These are phyloP conservation scores for Corvus moneduloides DNA, from an alignment of 2,113 vertebrate species.

Conservation along the genomic window DNA sequence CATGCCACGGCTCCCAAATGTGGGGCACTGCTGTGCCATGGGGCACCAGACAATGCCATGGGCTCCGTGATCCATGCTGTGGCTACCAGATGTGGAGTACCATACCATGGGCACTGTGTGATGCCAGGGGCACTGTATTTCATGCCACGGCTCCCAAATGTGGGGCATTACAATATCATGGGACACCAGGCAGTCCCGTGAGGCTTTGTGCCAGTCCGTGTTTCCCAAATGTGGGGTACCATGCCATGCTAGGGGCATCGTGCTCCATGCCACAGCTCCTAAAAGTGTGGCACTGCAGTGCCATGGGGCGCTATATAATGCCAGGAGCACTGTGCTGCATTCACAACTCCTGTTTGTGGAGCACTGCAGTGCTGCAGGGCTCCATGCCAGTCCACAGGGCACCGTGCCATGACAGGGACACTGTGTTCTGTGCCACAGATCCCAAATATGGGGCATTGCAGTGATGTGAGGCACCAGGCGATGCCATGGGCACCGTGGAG, in stretches of 20 bases:
- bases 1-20: background rate
- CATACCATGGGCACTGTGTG: background rate
- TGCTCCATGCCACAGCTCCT: background rate
- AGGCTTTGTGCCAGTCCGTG: fast-evolving
- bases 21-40: background rate
- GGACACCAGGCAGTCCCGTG: fast-evolving
- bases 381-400: background rate
- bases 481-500: fast-evolving
- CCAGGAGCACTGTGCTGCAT: background rate
- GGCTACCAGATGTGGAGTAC: background rate
- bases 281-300: background rate
- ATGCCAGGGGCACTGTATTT: background rate
- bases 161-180: background rate
- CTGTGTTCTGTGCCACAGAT: background rate
- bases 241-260: background rate
- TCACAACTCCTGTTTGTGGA: background rate
- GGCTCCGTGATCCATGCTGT: background rate
- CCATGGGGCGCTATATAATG: fast-evolving
- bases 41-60: background rate
- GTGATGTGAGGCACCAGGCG: background rate
- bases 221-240: background rate
- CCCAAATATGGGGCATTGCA: background rate
- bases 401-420: background rate
- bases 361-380: background rate
- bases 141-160: background rate